Conservation (phyloP, 2,888 invertebrate genomes). For the Helicoverpa assulta region DNA sequence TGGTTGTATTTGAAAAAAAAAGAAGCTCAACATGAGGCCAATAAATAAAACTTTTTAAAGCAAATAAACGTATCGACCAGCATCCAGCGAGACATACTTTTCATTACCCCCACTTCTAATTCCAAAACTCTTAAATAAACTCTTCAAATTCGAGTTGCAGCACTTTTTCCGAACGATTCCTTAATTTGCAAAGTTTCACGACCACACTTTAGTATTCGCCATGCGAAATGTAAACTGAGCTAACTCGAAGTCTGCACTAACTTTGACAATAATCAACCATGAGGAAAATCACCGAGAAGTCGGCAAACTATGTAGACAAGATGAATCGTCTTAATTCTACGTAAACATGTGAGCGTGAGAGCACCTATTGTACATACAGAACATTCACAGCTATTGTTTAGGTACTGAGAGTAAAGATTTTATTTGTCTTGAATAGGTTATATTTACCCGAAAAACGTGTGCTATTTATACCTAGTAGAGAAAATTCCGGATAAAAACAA, state of each 20-base stretch:
- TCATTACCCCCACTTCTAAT: conserved; percentile 61
- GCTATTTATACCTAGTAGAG: too few species aligned
- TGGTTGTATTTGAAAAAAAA: too few species aligned
- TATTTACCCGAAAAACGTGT: too few species aligned
- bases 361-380: not conserved
- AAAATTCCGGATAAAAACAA: too few species aligned
- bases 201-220: conserved; percentile 75
- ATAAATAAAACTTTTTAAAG: not conserved
- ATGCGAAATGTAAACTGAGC: conserved; percentile 76
- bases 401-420: not conserved
- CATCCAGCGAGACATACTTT: conserved; percentile 56
- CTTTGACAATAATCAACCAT: conserved; percentile 79
- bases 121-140: conserved; percentile 39
- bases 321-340: conserved; percentile 50
- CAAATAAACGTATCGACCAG: conserved; percentile 28
- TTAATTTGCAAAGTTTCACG: conserved; percentile 71
- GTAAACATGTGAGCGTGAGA: conserved; percentile 39
- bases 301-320: conserved; percentile 45
- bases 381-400: too few species aligned
- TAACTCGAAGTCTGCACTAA: conserved; percentile 71
- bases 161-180: conserved; percentile 66
- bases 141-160: conserved; percentile 65
- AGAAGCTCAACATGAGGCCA: too few species aligned
- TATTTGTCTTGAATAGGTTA: not conserved
- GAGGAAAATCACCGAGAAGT: conserved; percentile 70